phyloP scores from a whole-genome alignment of 2,888 invertebrate species.

The Tachystola acroxantha region DNA sequence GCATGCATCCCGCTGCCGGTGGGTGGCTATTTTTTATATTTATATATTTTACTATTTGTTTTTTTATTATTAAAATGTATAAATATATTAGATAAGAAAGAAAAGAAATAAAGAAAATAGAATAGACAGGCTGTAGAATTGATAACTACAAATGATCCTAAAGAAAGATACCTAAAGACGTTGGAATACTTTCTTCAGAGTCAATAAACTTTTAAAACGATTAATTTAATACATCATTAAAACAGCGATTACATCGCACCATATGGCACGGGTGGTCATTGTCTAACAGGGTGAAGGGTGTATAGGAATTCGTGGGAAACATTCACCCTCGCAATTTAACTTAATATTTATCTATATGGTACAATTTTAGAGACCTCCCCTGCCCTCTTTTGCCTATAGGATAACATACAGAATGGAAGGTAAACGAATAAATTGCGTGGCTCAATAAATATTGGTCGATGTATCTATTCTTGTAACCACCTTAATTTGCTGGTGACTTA shows the following conservation, averaged over 20 bases:
- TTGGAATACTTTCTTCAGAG: constrained; percentile 3
- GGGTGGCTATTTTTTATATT: too few species aligned
- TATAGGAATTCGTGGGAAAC: constrained; percentile 70
- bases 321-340: constrained; percentile 52
- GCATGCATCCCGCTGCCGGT: too few species aligned
- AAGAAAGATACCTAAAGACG: too few species aligned
- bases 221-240: constrained; percentile 1
- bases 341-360: neutral
- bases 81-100: too few species aligned
- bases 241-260: constrained; percentile 3
- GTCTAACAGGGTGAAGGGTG: constrained; percentile 18
- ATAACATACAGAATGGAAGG: neutral
- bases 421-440: neutral
- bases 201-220: constrained; percentile 1
- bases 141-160: too few species aligned
- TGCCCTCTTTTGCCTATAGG: too few species aligned
- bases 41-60: too few species aligned
- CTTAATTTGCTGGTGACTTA: constrained; percentile 65
- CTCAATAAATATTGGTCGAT: constrained; percentile 17
- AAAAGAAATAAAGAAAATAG: too few species aligned
- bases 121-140: too few species aligned
- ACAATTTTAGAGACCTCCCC: too few species aligned
- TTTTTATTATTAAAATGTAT: too few species aligned
- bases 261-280: constrained; percentile 9
- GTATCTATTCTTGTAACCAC: constrained; percentile 40